Base-by-base conservation (phyloP, 2,797 vertebrate genomes). In the Hydrolagus colliei region DNA sequence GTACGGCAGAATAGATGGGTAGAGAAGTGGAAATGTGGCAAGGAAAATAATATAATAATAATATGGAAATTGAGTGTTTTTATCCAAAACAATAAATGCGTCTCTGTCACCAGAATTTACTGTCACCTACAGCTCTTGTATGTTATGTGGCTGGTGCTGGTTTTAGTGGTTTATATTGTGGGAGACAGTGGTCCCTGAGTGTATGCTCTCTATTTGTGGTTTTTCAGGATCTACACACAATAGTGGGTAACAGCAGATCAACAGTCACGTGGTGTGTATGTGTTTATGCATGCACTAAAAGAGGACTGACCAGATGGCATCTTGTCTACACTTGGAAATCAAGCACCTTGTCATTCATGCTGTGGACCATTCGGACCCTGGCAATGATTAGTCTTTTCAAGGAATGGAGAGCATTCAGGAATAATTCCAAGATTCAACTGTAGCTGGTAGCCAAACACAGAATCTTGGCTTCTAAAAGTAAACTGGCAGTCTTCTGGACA, bases 391-490 rank as follows among this genome's bases (percentile, higher is more conserved):
- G 63, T 0, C 20, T 35, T 41, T 68, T 41, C 20, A 16, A 35
- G 41, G 16, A 82, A 41, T 18, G 35, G 62, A 82, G 68, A 20
- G 10, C n/a, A 27, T 11, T 27, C 13, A 9, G 2, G 63, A 35
- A 9, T 68, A 9, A 63, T 68, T 20, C 9, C 9, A 82, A 16
- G 32, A 68, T 41, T 9, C 63, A 68, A 9, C 41, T 41, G 9
- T 68, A 82, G 68, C 18, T 41, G 9, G 63, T 35, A 82, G 27
- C 63, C 41, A 35, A 35, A 82, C 68, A 18, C 67, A 67, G 63
- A 67, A 27, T 61, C 59, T 62, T 78, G 22, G n/a, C 41, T 77
- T 77, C 41, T 77, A 77, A 77, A 77, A 77, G 61, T 77, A 74
- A 74, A 6, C 27, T 74, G 73, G 14, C 12, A 74, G 73, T 74